Conservation (phyloP, 1,140 invertebrate species). For the Caerostris darwini region DNA sequence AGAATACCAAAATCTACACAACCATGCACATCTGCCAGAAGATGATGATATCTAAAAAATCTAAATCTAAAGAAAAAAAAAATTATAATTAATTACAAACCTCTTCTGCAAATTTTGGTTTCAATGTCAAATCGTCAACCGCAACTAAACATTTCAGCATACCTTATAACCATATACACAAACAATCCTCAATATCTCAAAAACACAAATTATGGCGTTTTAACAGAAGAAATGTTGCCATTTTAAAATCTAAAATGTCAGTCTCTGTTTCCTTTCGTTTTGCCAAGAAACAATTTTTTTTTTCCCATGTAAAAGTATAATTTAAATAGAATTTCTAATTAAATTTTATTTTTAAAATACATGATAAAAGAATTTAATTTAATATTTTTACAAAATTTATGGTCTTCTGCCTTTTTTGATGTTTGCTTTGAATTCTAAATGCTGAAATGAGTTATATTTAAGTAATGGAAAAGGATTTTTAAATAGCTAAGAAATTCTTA, state of each 20-base stretch:
- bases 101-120: constrained; percentile 59
- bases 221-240: constrained; percentile 51
- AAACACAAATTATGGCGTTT: constrained; percentile 77
- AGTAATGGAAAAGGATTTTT: too few relatives aligned
- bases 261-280: background rate
- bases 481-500: too few relatives aligned
- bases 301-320: too few relatives aligned
- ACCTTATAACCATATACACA: constrained; percentile 67
- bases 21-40: constrained; percentile 42
- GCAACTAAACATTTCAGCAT: constrained; percentile 75
- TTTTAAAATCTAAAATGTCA: background rate
- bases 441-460: too few relatives aligned
- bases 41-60: background rate
- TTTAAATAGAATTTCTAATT: too few relatives aligned
- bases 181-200: constrained; percentile 55
- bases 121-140: constrained; percentile 64
- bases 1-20: background rate
- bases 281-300: background rate
- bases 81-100: constrained; percentile 23
- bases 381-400: too few relatives aligned
- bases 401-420: too few relatives aligned
- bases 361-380: too few relatives aligned
- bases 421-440: too few relatives aligned
- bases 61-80: background rate
- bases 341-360: too few relatives aligned